A percentile compares a stretch with the other conserved stretches of the same genome.
These are phyloP conservation scores for Mesocricetus auratus DNA, from an alignment of 2,113 vertebrate genomes.

Conservation along the genomic window DNA sequence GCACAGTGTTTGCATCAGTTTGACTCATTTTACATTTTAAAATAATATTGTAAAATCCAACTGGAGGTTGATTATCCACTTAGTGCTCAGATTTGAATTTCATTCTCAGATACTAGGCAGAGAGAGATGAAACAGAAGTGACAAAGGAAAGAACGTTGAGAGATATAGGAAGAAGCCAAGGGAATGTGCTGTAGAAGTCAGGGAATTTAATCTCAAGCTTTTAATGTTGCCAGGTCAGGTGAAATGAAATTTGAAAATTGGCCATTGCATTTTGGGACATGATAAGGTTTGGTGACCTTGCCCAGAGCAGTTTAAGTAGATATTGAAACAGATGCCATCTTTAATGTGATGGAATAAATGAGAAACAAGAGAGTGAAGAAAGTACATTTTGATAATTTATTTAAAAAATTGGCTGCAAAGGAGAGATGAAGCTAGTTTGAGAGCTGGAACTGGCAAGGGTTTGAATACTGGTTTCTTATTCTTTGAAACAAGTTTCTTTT, in stretches of 20 bases:
- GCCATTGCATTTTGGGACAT: not conserved
- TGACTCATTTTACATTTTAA: conserved; percentile 35
- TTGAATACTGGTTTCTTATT: not conserved
- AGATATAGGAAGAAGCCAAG: not conserved
- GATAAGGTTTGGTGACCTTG: conserved; percentile 8
- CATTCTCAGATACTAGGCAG: not conserved
- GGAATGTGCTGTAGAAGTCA: not conserved
- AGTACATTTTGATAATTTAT: not conserved
- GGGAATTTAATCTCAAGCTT: not conserved
- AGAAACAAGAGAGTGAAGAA: not conserved
- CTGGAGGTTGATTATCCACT: not conserved
- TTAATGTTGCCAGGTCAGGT: conserved; percentile 11
- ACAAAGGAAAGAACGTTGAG: not conserved
- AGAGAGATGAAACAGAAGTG: not conserved
- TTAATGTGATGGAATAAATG: not conserved
- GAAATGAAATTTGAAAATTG: conserved; percentile 24
- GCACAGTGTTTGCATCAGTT: not conserved
- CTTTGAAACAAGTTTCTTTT: not conserved
- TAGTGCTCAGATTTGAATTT: conserved; percentile 38
- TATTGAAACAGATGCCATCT: not conserved
- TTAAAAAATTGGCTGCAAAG: not conserved
- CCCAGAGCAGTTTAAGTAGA: conserved; percentile 3
- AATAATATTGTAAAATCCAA: conserved; percentile 27
- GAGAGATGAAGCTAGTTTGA: not conserved
- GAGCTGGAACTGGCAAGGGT: not conserved